Base-by-base conservation (phyloP, 2,113 vertebrate genomes). In the Myiozetetes cayanensis region DNA sequence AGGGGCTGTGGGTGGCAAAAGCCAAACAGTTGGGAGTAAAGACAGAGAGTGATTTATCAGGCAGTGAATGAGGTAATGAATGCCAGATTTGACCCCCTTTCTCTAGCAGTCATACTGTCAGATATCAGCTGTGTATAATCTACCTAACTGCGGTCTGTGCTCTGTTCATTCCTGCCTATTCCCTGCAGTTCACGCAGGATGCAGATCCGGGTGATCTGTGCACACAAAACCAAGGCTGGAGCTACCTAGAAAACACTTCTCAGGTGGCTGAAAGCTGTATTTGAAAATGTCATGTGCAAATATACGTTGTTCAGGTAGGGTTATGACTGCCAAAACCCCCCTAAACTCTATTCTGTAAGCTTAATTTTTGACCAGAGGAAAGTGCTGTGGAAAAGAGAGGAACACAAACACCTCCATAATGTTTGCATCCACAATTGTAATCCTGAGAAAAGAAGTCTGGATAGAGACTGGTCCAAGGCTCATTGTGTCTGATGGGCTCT, bases 31-130 rank as follows among this genome's bases (percentile, higher is more conserved):
- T 35, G 41, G 87, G 37, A 44, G 10, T 72, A 47, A 96, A 88
- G 59, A 78, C 14, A 58, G 43, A 81, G 58, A 35, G 14, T 61
- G 76, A 94, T 87, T 84, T 90, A 86, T 56, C 21, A 72, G 81
- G 35, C 14, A 55, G 43, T 76, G 24, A 74, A 70, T 77, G 79
- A 79, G 78, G 52, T 86, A 88, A 80, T 59, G 56, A 88, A 78
- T 72, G 47, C n/a, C 49, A 77, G 25, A 50, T 78, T 58, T 90
- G 43, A 89, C 62, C 81, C 94, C 52, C 59, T 90, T 90, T 83
- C 73, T 50, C 41, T 33, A 35, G 14, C 14, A 46, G 21, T 49
- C 5, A 2, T n/a, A 10, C 53, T 85, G 65, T 49, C 49, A 87
- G n/a, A 35, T 14, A 47, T 19, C 14, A 89, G 46, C 31, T 78